phyloP scores from a whole-genome alignment of 2,888 invertebrate genomes.

The Dioctria linearis region DNA sequence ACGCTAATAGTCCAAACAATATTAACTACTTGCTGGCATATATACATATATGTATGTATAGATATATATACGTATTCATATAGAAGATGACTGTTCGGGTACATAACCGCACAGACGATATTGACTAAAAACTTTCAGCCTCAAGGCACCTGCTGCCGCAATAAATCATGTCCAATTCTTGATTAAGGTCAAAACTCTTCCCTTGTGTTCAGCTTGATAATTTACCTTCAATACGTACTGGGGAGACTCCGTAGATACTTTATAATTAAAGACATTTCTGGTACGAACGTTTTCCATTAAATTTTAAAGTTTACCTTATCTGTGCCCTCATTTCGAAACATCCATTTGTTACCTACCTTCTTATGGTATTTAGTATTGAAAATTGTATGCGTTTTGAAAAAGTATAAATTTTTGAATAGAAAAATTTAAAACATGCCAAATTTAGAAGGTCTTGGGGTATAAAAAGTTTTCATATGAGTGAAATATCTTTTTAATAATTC shows the following conservation, averaged over 20 bases:
- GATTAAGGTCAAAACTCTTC: constrained; percentile 36
- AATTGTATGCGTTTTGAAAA: neutral
- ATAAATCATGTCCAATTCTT: constrained; percentile 38
- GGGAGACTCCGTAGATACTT: neutral
- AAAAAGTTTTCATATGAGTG: constrained; percentile 33
- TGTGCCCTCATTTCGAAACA: too few relatives aligned
- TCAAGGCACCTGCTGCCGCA: constrained; percentile 30
- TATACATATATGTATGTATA: neutral
- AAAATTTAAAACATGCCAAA: too few relatives aligned
- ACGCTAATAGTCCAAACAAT: neutral
- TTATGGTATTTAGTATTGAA: too few relatives aligned
- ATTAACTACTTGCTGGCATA: neutral
- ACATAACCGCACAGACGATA: constrained; percentile 14
- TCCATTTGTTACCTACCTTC: too few relatives aligned
- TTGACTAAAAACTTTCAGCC: constrained; percentile 21
- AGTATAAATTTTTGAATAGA: neutral
- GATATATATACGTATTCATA: too few relatives aligned
- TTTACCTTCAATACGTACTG: constrained; percentile 6
- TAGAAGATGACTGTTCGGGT: neutral
- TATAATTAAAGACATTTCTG: neutral
- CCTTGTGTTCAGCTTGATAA: constrained; percentile 10
- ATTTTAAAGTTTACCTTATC: neutral
- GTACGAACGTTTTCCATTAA: neutral
- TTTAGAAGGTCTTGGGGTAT: neutral
- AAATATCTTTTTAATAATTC: constrained; percentile 26